Conservation (phyloP, 1,140 invertebrate genomes). For the Eriosoma lanigerum region DNA sequence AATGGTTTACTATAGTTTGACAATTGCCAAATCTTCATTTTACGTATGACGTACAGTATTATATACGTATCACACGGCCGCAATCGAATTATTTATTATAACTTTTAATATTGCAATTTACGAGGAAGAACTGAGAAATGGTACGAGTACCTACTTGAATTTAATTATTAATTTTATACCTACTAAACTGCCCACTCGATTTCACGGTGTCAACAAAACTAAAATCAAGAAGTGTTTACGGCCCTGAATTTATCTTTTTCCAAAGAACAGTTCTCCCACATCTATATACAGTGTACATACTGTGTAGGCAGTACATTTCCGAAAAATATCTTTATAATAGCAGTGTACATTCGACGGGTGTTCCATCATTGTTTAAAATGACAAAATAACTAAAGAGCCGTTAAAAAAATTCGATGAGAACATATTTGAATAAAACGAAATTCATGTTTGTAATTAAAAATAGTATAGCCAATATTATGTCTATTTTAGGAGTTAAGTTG, state of each 20-base stretch:
- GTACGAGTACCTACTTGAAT: neutral
- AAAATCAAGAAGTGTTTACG: neutral
- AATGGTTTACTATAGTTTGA: constrained; percentile 17
- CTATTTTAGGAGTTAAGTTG: constrained; percentile 5
- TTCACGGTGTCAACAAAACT: neutral
- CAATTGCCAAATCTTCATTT: constrained; percentile 26
- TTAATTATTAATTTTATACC: constrained; percentile 17
- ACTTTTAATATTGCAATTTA: neutral
- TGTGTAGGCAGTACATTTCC: constrained; percentile 29
- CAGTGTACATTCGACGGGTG: neutral
- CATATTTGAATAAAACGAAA: neutral
- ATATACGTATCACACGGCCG: neutral
- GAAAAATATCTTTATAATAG: constrained; percentile 5
- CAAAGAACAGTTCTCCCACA: constrained; percentile 24
- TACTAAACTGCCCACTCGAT: neutral
- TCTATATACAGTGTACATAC: neutral
- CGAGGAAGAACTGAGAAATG: neutral
- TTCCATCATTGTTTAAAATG: neutral
- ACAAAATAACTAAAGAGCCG: neutral
- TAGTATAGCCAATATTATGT: neutral
- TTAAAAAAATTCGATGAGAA: neutral
- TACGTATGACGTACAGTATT: neutral
- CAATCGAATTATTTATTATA: constrained; percentile 23
- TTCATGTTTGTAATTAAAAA: neutral
- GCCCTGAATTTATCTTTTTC: constrained; percentile 40